These are phyloP conservation scores for Cyanistes caeruleus DNA, from an alignment of 2,113 vertebrate species.

Conservation along the genomic window DNA sequence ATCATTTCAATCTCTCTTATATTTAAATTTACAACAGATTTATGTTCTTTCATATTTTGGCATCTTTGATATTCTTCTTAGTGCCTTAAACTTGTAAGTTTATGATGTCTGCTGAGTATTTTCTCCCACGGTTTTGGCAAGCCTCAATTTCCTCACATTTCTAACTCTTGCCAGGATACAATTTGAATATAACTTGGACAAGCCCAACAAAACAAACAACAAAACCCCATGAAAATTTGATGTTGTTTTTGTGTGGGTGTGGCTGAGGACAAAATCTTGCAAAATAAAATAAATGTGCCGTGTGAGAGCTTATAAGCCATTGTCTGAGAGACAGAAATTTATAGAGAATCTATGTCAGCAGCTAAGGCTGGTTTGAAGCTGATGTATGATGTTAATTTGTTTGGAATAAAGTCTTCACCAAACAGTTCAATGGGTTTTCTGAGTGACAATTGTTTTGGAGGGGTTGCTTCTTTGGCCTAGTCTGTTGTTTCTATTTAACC, in stretches of 20 bases:
- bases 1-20: neutral
- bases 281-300: neutral
- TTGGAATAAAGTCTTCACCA: neutral
- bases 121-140: neutral
- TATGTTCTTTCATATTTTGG: neutral
- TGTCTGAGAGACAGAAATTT: neutral
- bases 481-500: neutral
- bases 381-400: neutral
- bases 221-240: neutral
- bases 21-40: neutral
- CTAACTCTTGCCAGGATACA: neutral
- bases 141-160: neutral
- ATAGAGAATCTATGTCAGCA: neutral
- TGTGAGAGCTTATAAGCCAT: neutral
- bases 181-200: neutral
- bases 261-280: neutral
- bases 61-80: neutral
- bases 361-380: neutral
- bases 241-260: neutral
- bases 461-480: neutral
- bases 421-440: neutral
- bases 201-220: neutral
- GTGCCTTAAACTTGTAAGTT: neutral
- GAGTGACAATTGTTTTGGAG: accelerated
- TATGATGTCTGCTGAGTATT: neutral